phyloP scores from a whole-genome alignment of 1,140 invertebrate species.

The Drosophila nasuta region DNA sequence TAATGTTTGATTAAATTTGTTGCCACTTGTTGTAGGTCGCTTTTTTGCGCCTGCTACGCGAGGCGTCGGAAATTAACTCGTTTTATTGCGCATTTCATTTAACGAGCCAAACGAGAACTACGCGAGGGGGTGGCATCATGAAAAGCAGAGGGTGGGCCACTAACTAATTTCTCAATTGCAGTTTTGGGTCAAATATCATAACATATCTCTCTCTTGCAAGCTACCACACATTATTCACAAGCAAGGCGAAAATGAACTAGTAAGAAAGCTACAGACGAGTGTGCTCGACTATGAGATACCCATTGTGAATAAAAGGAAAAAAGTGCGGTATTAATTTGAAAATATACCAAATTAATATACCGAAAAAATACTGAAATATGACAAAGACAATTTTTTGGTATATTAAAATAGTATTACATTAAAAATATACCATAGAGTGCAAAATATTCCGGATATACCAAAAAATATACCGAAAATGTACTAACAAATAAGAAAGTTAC shows the following conservation, averaged over 20 bases:
- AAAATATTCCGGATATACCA: too few relatives aligned
- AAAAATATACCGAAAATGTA: background rate
- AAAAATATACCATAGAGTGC: too few relatives aligned
- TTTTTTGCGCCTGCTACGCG: slow-evolving; percentile 8
- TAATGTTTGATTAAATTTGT: slow-evolving; percentile 74
- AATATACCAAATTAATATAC: too few relatives aligned
- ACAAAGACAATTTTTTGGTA: too few relatives aligned
- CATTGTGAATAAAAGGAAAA: too few relatives aligned
- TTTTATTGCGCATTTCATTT: slow-evolving; percentile 65
- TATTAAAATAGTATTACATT: too few relatives aligned
- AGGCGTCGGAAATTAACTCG: slow-evolving; percentile 76
- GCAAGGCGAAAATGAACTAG: background rate
- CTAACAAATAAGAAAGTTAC: too few relatives aligned
- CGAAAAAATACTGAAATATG: too few relatives aligned
- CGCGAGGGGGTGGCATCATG: background rate
- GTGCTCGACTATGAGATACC: too few relatives aligned
- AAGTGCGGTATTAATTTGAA: too few relatives aligned
- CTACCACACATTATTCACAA: slow-evolving; percentile 64
- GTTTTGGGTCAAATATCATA: slow-evolving; percentile 31
- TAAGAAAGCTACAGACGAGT: too few relatives aligned
- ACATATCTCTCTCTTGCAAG: slow-evolving; percentile 67
- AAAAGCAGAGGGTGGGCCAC: background rate
- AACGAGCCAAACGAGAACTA: slow-evolving; percentile 6
- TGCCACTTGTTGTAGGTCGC: slow-evolving; percentile 44
- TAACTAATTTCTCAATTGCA: slow-evolving; percentile 53